Evolutionary conservation across 2,113 vertebrate genomes (phyloP), one percentile per base, ranked within the genome.

Genomic region (Vimba vimba): DNA sequence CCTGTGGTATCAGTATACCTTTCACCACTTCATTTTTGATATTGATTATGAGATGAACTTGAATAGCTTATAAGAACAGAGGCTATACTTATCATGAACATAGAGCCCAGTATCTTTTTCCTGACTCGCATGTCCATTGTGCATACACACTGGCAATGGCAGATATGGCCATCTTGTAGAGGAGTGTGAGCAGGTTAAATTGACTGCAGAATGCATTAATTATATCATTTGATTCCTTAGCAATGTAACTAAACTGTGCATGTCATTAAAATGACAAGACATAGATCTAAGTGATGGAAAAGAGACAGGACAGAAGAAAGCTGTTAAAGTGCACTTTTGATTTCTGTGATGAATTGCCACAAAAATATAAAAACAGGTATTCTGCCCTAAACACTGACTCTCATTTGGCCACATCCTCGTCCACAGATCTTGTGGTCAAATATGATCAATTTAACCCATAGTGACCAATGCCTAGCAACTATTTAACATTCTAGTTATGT

Each of bases 401-500:
- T 50, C 21, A 19, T 82, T 68, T 68, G 62, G 81, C 50, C 62
- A 52, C 79, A 68, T 66, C 79, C 27, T 82, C 45, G 83, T 86
- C 84, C 74, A 73, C 74, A 64, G 74, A 68, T 82, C 39, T 81
- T 66, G 60, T 66, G 57, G 57, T 27, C 60, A 86, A 71, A 76
- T 60, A 25, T 27, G 79, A 81, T 47, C 59, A 86, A 59, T 55
- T 47, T 83, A 82, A 85, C 79, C 92, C 91, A 91, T 91, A 92
- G 89, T 93, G 88, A 93, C 93, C 91, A 91, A 66, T 88, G 85
- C 79, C 76, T 88, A 85, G 92, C 94, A 91, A 92, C 91, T 73
- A 89, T 92, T 91, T 92, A 93, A 91, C 89, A 87, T 92, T 94
- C 91, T 93, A 88, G 92, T 92, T 93, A 92, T 90, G 91, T 91